Evolutionary conservation across 2,888 invertebrate species (phyloP).

Genomic region (Ichneumoninae sp.): DNA sequence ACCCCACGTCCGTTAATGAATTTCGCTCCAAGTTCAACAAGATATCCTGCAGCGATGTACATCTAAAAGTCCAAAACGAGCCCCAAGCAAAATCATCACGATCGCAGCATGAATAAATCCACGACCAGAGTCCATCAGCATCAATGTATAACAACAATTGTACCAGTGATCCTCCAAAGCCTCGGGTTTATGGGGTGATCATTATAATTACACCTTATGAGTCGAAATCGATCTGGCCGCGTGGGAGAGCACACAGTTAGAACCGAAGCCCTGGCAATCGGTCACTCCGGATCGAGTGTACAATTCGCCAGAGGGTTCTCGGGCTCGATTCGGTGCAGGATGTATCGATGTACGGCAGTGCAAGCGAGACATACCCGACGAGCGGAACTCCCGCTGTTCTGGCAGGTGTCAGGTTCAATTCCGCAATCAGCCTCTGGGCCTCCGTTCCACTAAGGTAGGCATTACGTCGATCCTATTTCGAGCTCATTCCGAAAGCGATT

Average conservation of each 20-base stretch:
- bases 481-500: constrained; percentile 29
- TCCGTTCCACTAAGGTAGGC: background rate
- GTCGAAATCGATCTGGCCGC: constrained; percentile 38
- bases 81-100: background rate
- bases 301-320: constrained; percentile 38
- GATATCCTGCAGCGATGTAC: background rate
- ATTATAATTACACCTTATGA: constrained; percentile 11
- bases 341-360: constrained; percentile 8
- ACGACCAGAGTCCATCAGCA: background rate
- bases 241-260: constrained; percentile 1
- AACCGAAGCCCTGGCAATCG: constrained; percentile 30
- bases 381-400: background rate
- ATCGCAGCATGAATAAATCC: background rate
- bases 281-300: constrained; percentile 11
- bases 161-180: background rate
- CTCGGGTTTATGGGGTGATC: background rate
- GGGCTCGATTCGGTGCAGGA: constrained; percentile 19
- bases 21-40: background rate
- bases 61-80: background rate
- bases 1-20: background rate
- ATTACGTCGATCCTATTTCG: constrained; percentile 1
- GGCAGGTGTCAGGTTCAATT: constrained; percentile 48
- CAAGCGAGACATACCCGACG: constrained; percentile 24
- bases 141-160: background rate
- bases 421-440: constrained; percentile 20